Evolutionary conservation across 2,888 invertebrate species (phyloP).

Genomic region (Thyatira batis): DNA sequence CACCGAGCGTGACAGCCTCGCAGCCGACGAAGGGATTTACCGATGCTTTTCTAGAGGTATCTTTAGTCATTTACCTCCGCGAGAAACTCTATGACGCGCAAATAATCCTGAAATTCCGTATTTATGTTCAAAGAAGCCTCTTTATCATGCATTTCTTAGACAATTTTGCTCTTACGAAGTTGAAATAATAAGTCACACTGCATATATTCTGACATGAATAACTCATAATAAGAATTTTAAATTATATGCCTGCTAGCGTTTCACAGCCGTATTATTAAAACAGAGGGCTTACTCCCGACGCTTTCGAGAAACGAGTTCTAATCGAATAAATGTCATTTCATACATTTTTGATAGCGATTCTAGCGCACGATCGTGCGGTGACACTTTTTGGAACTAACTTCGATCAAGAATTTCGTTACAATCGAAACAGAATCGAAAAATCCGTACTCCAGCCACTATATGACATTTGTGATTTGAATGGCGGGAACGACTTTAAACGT

Average conservation of each 20-base stretch:
- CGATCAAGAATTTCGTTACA: too few relatives aligned
- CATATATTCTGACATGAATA: neutral
- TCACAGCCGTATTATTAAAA: neutral
- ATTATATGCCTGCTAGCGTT: neutral
- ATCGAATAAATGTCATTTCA: too few relatives aligned
- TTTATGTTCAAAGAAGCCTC: neutral
- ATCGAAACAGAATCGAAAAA: too few relatives aligned
- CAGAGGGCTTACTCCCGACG: too few relatives aligned
- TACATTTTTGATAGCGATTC: too few relatives aligned
- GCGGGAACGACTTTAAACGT: neutral
- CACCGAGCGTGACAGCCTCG: slow-evolving; percentile 23
- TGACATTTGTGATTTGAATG: too few relatives aligned
- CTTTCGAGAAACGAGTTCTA: too few relatives aligned
- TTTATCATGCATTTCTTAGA: neutral
- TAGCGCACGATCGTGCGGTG: too few relatives aligned
- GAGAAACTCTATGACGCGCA: slow-evolving; percentile 4
- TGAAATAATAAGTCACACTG: neutral
- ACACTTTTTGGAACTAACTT: too few relatives aligned
- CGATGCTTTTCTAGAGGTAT: slow-evolving; percentile 1
- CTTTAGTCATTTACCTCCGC: slow-evolving; percentile 1
- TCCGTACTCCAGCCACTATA: too few relatives aligned
- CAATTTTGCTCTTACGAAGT: slow-evolving; percentile 1
- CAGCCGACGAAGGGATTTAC: slow-evolving; percentile 28
- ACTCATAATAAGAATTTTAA: neutral
- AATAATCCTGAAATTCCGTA: neutral